Conservation (phyloP, 2,113 vertebrate species). For the Neogobius melanostomus region DNA sequence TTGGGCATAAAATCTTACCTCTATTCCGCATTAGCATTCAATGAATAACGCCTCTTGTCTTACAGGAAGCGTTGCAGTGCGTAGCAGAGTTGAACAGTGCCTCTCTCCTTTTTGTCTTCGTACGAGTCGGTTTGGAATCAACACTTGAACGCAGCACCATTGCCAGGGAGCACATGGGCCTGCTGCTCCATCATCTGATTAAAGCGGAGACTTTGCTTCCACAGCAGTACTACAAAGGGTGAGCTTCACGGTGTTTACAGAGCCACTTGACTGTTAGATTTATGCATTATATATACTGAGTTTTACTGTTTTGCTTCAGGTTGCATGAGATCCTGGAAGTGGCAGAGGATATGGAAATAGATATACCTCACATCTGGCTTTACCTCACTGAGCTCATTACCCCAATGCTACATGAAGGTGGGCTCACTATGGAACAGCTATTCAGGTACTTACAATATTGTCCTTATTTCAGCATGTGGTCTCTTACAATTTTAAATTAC, state of each 20-base stretch:
- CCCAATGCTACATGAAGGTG: constrained; percentile 89
- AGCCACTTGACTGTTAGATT: not conserved
- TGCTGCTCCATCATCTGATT: constrained; percentile 85
- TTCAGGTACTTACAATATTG: constrained; percentile 79
- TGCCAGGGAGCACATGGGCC: constrained; percentile 86
- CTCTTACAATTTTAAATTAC: not conserved
- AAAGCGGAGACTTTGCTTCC: constrained; percentile 77
- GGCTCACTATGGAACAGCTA: constrained; percentile 89
- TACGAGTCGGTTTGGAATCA: constrained; percentile 87
- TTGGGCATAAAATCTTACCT: too few relatives aligned
- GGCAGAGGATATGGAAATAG: constrained; percentile 94
- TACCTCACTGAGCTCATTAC: constrained; percentile 92
- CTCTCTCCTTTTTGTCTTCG: constrained; percentile 87
- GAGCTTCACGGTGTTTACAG: constrained; percentile 28
- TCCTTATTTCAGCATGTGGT: not conserved
- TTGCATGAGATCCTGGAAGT: constrained; percentile 89
- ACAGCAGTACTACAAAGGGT: constrained; percentile 94
- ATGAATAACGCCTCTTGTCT: not conserved
- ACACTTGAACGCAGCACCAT: constrained; percentile 92
- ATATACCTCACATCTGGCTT: constrained; percentile 97
- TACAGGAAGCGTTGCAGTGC: constrained; percentile 91
- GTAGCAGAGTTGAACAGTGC: constrained; percentile 87
- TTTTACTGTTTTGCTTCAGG: constrained; percentile 59
- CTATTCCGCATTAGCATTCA: too few relatives aligned
- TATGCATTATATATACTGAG: not conserved